phyloP scores from a whole-genome alignment of 2,797 vertebrate genomes.

The Orientallactaga sibirica region DNA sequence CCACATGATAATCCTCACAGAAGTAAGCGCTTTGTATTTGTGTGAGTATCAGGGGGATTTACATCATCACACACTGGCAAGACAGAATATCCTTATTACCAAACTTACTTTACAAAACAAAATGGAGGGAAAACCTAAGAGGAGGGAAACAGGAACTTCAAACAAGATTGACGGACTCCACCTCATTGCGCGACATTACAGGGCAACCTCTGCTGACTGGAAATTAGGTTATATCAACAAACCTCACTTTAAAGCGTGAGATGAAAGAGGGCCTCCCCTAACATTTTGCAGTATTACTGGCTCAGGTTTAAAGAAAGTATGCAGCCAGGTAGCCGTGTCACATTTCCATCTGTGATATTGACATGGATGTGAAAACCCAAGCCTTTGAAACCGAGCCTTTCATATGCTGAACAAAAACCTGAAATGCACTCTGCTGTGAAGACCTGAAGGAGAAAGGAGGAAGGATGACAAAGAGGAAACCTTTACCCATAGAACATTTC shows the following conservation, averaged over 20 bases:
- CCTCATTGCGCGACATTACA: constrained; percentile 84
- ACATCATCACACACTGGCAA: constrained; percentile 72
- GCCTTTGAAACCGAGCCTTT: constrained; percentile 91
- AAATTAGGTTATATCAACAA: constrained; percentile 91
- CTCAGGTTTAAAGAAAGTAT: constrained; percentile 90
- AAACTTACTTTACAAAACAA: constrained; percentile 79
- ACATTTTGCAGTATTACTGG: constrained; percentile 85
- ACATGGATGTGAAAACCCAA: constrained; percentile 86
- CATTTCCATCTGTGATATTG: constrained; percentile 87
- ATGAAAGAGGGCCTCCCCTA: constrained; percentile 87
- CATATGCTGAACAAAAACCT: constrained; percentile 83
- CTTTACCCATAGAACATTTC: constrained; percentile 69
- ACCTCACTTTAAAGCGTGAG: constrained; percentile 88
- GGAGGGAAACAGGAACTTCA: constrained; percentile 80
- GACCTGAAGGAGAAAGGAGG: constrained; percentile 83
- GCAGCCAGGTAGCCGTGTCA: constrained; percentile 88
- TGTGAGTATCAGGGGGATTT: constrained; percentile 70
- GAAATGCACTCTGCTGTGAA: constrained; percentile 81
- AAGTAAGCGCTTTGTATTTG: constrained; percentile 56
- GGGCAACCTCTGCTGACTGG: constrained; percentile 90
- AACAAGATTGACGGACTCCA: constrained; percentile 82
- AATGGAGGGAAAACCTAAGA: constrained; percentile 7
- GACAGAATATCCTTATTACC: constrained; percentile 79
- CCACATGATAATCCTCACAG: constrained; percentile 59
- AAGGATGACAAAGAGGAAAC: constrained; percentile 85